phyloP scores from a whole-genome alignment of 2,888 invertebrate species.

The Protophormia terraenovae region DNA sequence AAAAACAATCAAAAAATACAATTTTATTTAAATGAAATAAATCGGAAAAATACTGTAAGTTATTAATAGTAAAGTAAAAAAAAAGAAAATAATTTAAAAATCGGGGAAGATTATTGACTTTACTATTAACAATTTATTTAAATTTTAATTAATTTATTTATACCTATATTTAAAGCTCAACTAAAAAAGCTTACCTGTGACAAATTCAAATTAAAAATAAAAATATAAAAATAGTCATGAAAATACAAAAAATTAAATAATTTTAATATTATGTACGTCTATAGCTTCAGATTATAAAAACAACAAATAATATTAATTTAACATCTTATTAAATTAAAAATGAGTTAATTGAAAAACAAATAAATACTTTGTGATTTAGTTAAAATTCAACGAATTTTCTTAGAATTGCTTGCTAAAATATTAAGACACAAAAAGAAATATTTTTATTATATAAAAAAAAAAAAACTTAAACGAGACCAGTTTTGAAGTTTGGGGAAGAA shows the following conservation, averaged over 20 bases:
- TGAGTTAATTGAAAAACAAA: background rate
- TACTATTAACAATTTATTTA: constrained; percentile 11
- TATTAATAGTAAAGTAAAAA: constrained; percentile 11
- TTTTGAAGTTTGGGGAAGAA: constrained; percentile 82
- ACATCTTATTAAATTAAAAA: constrained; percentile 12
- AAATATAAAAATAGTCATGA: constrained; percentile 48
- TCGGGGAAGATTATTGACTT: constrained; percentile 27
- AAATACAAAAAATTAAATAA: constrained; percentile 38
- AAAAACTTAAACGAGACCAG: constrained; percentile 74
- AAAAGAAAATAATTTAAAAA: background rate
- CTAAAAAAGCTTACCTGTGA: constrained; percentile 81
- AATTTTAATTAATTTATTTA: background rate
- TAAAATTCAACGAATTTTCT: constrained; percentile 58
- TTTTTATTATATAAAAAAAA: constrained; percentile 25
- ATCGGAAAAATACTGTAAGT: background rate
- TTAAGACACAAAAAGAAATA: constrained; percentile 26
- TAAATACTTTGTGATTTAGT: constrained; percentile 49
- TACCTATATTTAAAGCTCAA: constrained; percentile 77
- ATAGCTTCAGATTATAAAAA: constrained; percentile 59
- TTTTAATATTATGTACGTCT: constrained; percentile 43
- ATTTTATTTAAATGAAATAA: background rate
- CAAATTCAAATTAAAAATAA: constrained; percentile 71
- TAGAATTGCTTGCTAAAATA: constrained; percentile 43
- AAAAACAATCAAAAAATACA: constrained; percentile 18
- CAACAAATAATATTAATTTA: background rate